phyloP scores from a whole-genome alignment of 2,888 invertebrate species.

The Hyposoter didymator region DNA sequence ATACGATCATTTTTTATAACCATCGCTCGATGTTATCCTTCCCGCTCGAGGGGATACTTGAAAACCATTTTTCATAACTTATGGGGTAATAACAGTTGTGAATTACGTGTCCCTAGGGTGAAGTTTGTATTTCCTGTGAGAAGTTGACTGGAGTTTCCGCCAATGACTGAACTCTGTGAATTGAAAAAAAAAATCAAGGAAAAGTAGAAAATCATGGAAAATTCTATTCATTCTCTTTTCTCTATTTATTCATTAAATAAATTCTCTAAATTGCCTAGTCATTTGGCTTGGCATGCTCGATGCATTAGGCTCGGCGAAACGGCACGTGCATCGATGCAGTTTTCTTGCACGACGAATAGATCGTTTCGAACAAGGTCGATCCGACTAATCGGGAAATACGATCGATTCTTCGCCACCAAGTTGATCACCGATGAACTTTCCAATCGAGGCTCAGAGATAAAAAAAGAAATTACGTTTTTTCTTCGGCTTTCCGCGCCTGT shows the following conservation, averaged over 20 bases:
- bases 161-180: neutral
- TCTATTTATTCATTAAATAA: neutral
- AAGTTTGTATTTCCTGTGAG: conserved; percentile 19
- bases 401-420: conserved; percentile 29
- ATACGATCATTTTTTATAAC: neutral
- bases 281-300: neutral
- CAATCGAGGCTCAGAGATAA: neutral
- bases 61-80: neutral
- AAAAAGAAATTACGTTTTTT: conserved; percentile 10
- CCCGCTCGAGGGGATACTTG: neutral
- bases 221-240: neutral
- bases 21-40: neutral
- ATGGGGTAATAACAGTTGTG: neutral
- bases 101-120: conserved; percentile 1
- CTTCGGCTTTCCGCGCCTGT: neutral
- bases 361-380: conserved; percentile 42
- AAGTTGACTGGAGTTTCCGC: conserved; percentile 2
- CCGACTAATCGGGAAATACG: conserved; percentile 39
- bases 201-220: neutral
- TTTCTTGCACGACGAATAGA: neutral
- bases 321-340: neutral
- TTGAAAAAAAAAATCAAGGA: neutral
- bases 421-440: conserved; percentile 20
- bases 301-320: neutral
- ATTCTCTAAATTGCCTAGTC: neutral